Evolutionary conservation across 2,888 invertebrate species (phyloP).

Genomic region (Cacoxenus indagator): DNA sequence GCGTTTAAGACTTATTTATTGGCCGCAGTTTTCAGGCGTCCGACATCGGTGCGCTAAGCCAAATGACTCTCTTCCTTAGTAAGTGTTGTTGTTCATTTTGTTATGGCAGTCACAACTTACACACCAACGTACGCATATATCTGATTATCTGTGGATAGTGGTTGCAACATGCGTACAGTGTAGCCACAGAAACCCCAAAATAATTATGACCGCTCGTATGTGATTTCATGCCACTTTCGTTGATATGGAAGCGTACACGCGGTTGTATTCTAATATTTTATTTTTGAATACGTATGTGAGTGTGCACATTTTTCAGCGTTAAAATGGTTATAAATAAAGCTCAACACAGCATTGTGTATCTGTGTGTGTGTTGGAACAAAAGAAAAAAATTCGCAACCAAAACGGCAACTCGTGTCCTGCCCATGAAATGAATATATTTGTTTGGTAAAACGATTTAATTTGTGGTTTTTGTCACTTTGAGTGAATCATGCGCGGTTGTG

Average conservation of each 20-base stretch:
- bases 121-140: neutral
- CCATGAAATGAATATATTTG: slow-evolving; percentile 18
- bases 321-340: neutral
- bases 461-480: slow-evolving; percentile 51
- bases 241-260: neutral
- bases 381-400: too few relatives aligned
- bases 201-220: slow-evolving; percentile 52
- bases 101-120: too few relatives aligned
- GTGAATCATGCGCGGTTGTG: slow-evolving; percentile 16
- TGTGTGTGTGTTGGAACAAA: slow-evolving; percentile 24
- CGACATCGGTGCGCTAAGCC: neutral
- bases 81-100: too few relatives aligned
- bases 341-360: neutral
- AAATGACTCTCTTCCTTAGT: too few relatives aligned
- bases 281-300: slow-evolving; percentile 19
- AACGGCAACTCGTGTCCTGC: slow-evolving; percentile 33
- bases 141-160: too few relatives aligned
- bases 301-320: neutral
- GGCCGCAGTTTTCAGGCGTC: slow-evolving; percentile 54
- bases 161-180: neutral
- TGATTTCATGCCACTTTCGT: slow-evolving; percentile 44
- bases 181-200: slow-evolving; percentile 56
- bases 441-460: slow-evolving; percentile 57
- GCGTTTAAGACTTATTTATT: slow-evolving; percentile 53
- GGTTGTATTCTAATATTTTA: neutral